These are phyloP conservation scores for Cyprinodon variegatus DNA, from an alignment of 2,113 vertebrate genomes.

Conservation along the genomic window DNA sequence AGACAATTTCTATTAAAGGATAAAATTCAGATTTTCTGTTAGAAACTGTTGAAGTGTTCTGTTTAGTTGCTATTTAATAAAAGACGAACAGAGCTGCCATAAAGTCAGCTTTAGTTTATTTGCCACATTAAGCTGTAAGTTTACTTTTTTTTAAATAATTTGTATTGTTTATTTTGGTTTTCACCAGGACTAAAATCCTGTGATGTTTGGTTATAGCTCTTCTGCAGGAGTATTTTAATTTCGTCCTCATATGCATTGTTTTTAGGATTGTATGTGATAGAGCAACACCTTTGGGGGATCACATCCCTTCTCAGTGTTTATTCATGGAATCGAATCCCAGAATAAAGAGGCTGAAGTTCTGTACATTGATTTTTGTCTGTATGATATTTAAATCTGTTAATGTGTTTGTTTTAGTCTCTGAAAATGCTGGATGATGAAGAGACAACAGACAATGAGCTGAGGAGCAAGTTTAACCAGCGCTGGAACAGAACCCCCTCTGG, in stretches of 20 bases:
- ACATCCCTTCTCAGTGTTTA: too few species aligned
- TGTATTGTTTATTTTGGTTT: too few species aligned
- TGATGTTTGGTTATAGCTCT: too few species aligned
- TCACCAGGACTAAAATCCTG: too few species aligned
- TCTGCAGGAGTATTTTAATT: too few species aligned
- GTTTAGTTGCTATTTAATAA: too few species aligned
- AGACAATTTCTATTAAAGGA: too few species aligned
- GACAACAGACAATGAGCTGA: constrained; percentile 91
- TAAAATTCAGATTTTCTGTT: background rate
- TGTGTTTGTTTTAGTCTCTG: constrained; percentile 81
- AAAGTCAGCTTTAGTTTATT: too few species aligned
- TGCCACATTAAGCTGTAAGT: too few species aligned
- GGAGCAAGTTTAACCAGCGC: constrained; percentile 93
- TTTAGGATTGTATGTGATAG: background rate
- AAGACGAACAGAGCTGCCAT: too few species aligned
- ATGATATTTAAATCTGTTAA: background rate
- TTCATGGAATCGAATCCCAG: too few species aligned
- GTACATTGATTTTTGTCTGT: background rate
- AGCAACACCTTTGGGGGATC: background rate
- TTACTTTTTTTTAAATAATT: too few species aligned
- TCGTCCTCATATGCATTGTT: background rate
- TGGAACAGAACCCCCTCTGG: constrained; percentile 96
- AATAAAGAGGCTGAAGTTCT: background rate
- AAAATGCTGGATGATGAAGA: constrained; percentile 94
- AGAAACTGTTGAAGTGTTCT: background rate